phyloP scores from a whole-genome alignment of 2,797 vertebrate species.

The Poecile montanus region DNA sequence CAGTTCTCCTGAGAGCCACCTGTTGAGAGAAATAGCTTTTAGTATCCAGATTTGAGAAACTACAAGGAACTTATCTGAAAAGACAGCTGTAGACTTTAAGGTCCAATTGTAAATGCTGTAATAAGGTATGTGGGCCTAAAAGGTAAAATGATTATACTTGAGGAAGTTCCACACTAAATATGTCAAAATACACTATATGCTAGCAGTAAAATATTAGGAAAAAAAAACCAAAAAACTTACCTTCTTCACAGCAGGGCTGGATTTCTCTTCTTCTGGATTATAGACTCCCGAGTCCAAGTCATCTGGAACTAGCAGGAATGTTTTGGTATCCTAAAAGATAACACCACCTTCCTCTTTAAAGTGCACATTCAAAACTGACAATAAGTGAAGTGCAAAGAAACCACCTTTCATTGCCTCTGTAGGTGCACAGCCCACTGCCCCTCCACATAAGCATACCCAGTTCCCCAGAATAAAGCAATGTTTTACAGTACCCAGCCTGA shows the following conservation, averaged over 20 bases:
- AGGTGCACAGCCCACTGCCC: not conserved
- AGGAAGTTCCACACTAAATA: not conserved
- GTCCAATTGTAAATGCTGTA: not conserved
- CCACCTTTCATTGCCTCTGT: not conserved
- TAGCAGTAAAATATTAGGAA: not conserved
- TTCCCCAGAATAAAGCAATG: not conserved
- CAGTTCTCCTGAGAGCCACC: not conserved
- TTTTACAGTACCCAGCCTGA: not conserved
- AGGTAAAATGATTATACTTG: not conserved
- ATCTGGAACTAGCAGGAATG: conserved; percentile 43
- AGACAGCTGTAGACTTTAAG: not conserved
- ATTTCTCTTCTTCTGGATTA: not conserved
- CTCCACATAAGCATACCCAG: not conserved
- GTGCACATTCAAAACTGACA: not conserved
- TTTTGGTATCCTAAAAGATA: conserved; percentile 69
- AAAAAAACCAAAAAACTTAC: conserved; percentile 22
- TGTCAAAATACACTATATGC: not conserved
- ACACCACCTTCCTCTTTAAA: not conserved
- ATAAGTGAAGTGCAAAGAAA: not conserved
- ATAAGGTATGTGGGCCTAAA: not conserved
- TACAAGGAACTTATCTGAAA: not conserved
- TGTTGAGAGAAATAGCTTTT: conserved; percentile 49
- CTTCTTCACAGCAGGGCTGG: conserved; percentile 26
- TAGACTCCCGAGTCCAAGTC: conserved; percentile 23
- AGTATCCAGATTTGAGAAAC: not conserved